Conservation (phyloP, 2,797 vertebrate species). For the Parotocinclus haroldoi region DNA sequence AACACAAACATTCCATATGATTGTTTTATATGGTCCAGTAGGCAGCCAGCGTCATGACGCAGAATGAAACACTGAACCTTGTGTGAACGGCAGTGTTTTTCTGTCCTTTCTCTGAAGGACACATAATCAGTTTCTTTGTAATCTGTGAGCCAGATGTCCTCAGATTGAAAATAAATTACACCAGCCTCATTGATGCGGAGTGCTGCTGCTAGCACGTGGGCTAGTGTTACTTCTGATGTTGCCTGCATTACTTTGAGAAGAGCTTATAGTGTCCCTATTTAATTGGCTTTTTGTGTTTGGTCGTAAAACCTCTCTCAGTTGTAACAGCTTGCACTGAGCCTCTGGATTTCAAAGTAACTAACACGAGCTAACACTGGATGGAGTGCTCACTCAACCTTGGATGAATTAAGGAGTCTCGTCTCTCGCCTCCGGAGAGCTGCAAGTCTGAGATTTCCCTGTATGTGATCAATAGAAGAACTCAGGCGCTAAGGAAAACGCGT, state of each 20-base stretch:
- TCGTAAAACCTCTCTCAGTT: slow-evolving; percentile 57
- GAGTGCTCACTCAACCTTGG: slow-evolving; percentile 42
- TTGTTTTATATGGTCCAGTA: background rate
- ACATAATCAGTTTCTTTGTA: slow-evolving; percentile 56
- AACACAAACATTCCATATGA: no score
- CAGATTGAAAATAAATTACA: slow-evolving; percentile 56
- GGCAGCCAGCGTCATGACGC: background rate
- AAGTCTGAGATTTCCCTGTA: slow-evolving; percentile 6
- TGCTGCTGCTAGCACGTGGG: slow-evolving; percentile 36
- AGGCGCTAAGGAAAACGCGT: background rate
- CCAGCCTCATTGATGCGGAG: slow-evolving; percentile 34
- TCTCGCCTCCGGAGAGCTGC: background rate
- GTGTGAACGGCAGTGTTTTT: slow-evolving; percentile 27
- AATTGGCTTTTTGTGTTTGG: slow-evolving; percentile 63
- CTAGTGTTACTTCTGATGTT: slow-evolving; percentile 42
- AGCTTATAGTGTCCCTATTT: slow-evolving; percentile 60
- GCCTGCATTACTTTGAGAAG: slow-evolving; percentile 46
- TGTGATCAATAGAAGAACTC: slow-evolving; percentile 16
- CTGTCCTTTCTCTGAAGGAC: slow-evolving; percentile 15
- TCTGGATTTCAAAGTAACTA: slow-evolving; percentile 48
- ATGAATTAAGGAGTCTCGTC: slow-evolving; percentile 23
- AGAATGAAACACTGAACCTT: slow-evolving; percentile 10
- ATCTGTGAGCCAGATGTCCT: slow-evolving; percentile 40
- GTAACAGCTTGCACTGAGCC: slow-evolving; percentile 58
- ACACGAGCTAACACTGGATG: slow-evolving; percentile 29